Evolutionary conservation across 2,797 vertebrate genomes (phyloP).

Genomic region (Sebastes iracundus): DNA sequence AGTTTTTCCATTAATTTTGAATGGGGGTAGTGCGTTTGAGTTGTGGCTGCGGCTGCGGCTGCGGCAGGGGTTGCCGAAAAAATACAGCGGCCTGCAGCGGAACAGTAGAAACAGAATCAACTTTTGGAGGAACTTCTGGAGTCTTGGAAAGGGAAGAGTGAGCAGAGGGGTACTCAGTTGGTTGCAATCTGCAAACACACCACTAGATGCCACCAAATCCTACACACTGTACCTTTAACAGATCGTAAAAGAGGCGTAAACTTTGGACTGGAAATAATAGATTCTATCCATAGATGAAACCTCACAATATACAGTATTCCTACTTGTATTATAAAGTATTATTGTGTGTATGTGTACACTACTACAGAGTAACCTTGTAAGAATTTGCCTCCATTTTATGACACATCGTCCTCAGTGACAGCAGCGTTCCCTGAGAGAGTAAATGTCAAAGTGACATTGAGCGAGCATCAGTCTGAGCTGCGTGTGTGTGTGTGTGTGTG

Average conservation of each 20-base stretch:
- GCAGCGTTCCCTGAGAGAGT: conserved; percentile 64
- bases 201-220: neutral
- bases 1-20: no score
- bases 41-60: no score
- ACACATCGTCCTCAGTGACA: conserved; percentile 63
- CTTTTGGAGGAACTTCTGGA: no score
- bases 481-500: conserved; percentile 11
- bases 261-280: neutral
- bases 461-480: conserved; percentile 55
- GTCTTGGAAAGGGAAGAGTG: neutral
- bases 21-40: no score
- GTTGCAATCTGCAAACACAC: neutral
- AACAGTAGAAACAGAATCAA: no score
- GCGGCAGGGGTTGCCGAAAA: no score
- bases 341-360: neutral
- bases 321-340: neutral
- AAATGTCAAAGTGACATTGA: conserved; percentile 79
- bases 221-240: neutral
- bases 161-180: neutral
- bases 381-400: conserved; percentile 56
- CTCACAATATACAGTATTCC: neutral
- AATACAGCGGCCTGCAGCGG: no score
- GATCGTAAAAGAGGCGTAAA: neutral
- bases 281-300: neutral
- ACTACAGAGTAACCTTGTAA: conserved; percentile 10